A percentile compares a stretch with the other conserved stretches of the same genome.
Evolutionary conservation across 2,888 invertebrate species (phyloP).

Genomic region (Cheilosia variabilis): DNA sequence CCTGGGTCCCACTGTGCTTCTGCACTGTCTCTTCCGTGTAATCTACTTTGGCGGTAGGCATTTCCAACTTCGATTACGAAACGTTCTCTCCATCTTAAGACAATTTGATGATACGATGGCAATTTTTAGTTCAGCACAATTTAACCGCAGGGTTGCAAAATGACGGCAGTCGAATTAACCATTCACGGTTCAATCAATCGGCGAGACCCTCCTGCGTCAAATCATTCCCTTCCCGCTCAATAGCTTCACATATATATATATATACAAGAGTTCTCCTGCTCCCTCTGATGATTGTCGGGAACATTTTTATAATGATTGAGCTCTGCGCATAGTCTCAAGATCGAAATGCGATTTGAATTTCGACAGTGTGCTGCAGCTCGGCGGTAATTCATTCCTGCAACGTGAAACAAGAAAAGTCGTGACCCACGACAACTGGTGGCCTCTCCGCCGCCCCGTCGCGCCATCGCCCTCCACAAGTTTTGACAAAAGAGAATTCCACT

Average conservation of each 20-base stretch:
- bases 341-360: conserved; percentile 59
- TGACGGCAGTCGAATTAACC: conserved; percentile 62
- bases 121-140: conserved; percentile 65
- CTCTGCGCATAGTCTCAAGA: conserved; percentile 35
- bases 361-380: conserved; percentile 29
- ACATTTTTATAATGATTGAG: conserved; percentile 26
- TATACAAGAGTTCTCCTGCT: conserved; percentile 1
- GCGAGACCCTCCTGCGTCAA: conserved; percentile 42
- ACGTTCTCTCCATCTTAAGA: conserved; percentile 19
- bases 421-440: conserved; percentile 68
- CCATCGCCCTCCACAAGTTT: conserved; percentile 46
- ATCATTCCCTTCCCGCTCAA: conserved; percentile 7
- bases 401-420: conserved; percentile 63
- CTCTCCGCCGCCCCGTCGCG: conserved; percentile 8
- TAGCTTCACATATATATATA: background rate
- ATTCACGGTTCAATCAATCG: conserved; percentile 72
- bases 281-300: conserved; percentile 39
- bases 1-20: conserved; percentile 37
- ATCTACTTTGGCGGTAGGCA: conserved; percentile 50
- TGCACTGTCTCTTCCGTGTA: conserved; percentile 33
- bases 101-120: conserved; percentile 49
- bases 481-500: conserved; percentile 60
- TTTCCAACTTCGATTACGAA: conserved; percentile 53
- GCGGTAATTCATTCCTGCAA: conserved; percentile 27
- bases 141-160: conserved; percentile 50